Percentiles rank a stretch among this genome's conserved stretches.
These are phyloP conservation scores for Deilephila porcellus DNA, from an alignment of 2,888 invertebrate species.

Conservation along the genomic window DNA sequence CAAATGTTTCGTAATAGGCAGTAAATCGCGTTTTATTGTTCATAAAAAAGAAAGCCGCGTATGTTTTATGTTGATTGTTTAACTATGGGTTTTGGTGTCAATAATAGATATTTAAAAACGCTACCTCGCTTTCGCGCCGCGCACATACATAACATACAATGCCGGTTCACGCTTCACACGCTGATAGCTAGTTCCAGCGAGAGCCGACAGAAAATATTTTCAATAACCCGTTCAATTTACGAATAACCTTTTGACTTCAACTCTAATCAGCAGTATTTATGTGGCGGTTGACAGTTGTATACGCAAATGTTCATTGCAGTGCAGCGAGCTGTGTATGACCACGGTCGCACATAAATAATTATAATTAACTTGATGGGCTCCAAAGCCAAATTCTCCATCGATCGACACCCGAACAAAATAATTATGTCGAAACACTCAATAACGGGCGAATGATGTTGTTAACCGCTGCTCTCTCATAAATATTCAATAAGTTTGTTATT, in stretches of 20 bases:
- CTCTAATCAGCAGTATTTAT: constrained; percentile 22
- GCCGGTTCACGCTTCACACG: constrained; percentile 9
- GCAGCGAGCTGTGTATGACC: constrained; percentile 51
- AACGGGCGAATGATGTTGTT: constrained; percentile 66
- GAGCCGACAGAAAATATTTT: constrained; percentile 1
- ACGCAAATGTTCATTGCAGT: constrained; percentile 26
- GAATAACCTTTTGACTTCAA: constrained; percentile 10
- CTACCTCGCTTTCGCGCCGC: constrained; percentile 56
- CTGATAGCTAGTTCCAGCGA: not conserved
- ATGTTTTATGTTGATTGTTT: constrained; percentile 60
- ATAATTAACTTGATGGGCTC: constrained; percentile 56
- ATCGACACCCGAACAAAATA: constrained; percentile 61
- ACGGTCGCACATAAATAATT: constrained; percentile 63
- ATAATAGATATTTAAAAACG: constrained; percentile 44
- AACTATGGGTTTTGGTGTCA: constrained; percentile 49
- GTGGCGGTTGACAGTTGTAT: constrained; percentile 32
- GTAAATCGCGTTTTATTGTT: constrained; percentile 35
- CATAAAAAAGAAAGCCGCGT: constrained; percentile 64
- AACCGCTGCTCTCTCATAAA: constrained; percentile 64
- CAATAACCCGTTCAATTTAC: constrained; percentile 11
- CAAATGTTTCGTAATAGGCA: constrained; percentile 32
- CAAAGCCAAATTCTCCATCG: constrained; percentile 55
- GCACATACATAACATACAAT: constrained; percentile 31
- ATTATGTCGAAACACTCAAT: constrained; percentile 64
- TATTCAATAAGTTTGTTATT: constrained; percentile 73